Evolutionary conservation across 2,888 invertebrate species (phyloP).

Genomic region (Macropis europaea): DNA sequence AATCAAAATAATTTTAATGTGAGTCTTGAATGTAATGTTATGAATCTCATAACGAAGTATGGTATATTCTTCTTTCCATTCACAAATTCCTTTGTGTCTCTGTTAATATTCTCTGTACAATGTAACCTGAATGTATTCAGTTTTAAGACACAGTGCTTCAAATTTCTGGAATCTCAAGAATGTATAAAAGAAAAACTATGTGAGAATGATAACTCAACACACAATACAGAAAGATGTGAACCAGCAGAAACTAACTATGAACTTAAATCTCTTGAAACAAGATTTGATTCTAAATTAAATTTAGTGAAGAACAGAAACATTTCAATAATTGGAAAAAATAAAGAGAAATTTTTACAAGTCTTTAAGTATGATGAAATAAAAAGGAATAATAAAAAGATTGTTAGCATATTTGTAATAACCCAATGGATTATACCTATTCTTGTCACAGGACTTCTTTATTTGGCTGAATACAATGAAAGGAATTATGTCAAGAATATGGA

Average conservation of each 20-base stretch:
- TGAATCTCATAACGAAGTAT: conserved; percentile 67
- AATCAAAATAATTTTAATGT: conserved; percentile 7
- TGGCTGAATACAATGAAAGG: conserved; percentile 53
- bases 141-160: conserved; percentile 44
- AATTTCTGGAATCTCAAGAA: neutral
- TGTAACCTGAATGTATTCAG: conserved; percentile 56
- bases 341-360: conserved; percentile 1
- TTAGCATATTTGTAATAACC: conserved; percentile 56
- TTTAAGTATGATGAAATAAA: conserved; percentile 3
- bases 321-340: neutral
- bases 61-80: conserved; percentile 74
- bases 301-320: neutral
- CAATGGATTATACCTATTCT: conserved; percentile 75
- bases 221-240: neutral
- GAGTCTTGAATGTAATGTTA: conserved; percentile 56
- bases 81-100: conserved; percentile 73
- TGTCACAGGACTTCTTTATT: conserved; percentile 59
- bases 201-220: neutral
- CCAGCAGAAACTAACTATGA: neutral
- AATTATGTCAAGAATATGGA: conserved; percentile 26
- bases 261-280: neutral
- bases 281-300: neutral
- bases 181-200: neutral
- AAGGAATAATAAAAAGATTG: conserved; percentile 42
- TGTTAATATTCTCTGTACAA: conserved; percentile 68